Conservation (phyloP, 2,797 vertebrate species). For the Spea hammondii region DNA sequence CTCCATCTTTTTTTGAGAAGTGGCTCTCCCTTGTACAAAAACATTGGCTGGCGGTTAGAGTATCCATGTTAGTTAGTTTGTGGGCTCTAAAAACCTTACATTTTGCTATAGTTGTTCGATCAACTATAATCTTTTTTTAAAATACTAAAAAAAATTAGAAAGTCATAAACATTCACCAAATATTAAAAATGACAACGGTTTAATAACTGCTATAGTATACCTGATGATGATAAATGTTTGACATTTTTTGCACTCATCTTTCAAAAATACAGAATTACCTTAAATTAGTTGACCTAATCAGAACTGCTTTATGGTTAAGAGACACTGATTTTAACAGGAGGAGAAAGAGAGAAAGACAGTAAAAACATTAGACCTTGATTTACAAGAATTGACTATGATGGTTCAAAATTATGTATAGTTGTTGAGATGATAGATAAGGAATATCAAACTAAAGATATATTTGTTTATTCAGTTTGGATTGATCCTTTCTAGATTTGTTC, state of each 20-base stretch:
- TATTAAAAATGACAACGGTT: slow-evolving; percentile 17
- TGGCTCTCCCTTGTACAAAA: background rate
- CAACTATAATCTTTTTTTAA: slow-evolving; percentile 1
- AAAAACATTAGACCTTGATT: background rate
- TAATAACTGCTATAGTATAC: slow-evolving; percentile 15
- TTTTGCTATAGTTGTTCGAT: slow-evolving; percentile 23
- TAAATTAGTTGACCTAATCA: slow-evolving; percentile 13
- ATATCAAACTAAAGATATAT: background rate
- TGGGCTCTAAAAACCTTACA: slow-evolving; percentile 7
- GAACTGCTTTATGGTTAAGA: background rate
- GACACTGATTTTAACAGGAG: background rate
- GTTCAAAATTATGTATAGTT: background rate
- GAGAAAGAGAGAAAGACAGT: background rate
- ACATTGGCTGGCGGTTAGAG: background rate
- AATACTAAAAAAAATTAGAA: slow-evolving; percentile 4
- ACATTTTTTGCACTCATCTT: slow-evolving; percentile 19
- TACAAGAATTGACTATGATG: background rate
- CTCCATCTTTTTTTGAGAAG: too few relatives aligned
- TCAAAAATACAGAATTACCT: background rate
- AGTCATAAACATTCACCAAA: slow-evolving; percentile 18
- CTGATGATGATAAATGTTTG: slow-evolving; percentile 18
- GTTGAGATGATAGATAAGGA: background rate
- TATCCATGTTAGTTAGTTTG: slow-evolving; percentile 18
- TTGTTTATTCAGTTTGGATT: background rate
- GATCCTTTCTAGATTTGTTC: background rate